Evolutionary conservation across 2,113 vertebrate genomes (phyloP), one percentile per base, ranked within the genome.

Genomic region (Oceanites oceanicus): DNA sequence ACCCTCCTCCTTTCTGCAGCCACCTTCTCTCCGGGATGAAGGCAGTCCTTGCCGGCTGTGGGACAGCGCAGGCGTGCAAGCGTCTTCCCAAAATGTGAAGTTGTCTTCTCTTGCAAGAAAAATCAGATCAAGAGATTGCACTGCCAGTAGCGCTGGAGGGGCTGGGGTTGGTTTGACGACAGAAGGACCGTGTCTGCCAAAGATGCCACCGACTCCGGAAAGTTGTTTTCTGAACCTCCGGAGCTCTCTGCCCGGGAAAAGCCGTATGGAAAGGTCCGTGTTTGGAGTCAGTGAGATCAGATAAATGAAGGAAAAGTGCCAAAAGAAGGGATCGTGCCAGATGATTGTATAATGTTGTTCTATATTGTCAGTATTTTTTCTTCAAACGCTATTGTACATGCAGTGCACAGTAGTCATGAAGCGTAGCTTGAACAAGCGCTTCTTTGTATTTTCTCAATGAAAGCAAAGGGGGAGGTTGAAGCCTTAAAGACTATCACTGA

Each of bases 401-500:
- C 84, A 13, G 88, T 21, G 73, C 91, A 42, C 89, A 63, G 58
- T 19, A 74, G 59, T 79, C 83, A 56, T 1, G 15, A 82, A 83
- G 89, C 30, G 73, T 38, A 36, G 85, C 88, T 91, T 52, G 67
- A 83, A 36, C 53, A 47, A 86, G 78, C 16, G 42, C 93, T 93
- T 75, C 90, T 86, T 71, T 84, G 74, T 81, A 18, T 76, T 80
- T 80, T 47, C 88, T 75, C 86, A 9, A 5, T 6, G 88, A 22
- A 86, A 94, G 79, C 63, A 13, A 4, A 53, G 86, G 86, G 85
- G 90, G 56, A 94, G 91, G 66, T 65, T 5, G 63, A 95, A 94
- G 96, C 97, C 96, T 97, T 97, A 96, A 96, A 92, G 84, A 96
- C 92, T 77, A 30, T 75, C n/a, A 63, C 40, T 26, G 47, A 53